Conservation (phyloP, 2,888 invertebrate genomes). For the Acheta domesticus region DNA sequence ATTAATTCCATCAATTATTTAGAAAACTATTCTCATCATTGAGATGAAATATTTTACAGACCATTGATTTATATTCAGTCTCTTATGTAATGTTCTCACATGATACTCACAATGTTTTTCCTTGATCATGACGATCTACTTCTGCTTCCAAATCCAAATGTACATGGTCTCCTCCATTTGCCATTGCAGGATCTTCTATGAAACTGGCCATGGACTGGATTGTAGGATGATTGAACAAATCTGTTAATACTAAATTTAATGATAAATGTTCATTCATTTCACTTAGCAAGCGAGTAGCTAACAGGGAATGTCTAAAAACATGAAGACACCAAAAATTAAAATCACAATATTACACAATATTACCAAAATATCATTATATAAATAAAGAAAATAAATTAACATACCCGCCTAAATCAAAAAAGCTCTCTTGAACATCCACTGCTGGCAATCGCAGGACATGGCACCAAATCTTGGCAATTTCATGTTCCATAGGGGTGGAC, state of each 20-base stretch:
- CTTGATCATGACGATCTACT: constrained; percentile 34
- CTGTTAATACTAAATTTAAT: constrained; percentile 33
- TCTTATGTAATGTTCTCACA: neutral
- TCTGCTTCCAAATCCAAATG: constrained; percentile 32
- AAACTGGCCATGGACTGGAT: constrained; percentile 37
- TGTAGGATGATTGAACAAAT: constrained; percentile 39
- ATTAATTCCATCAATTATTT: neutral
- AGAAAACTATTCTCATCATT: neutral
- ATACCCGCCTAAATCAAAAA: constrained; percentile 42
- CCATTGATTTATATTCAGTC: no score
- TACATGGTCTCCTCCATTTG: neutral
- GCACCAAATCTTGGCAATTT: constrained; percentile 39
- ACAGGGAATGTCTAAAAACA: constrained; percentile 39
- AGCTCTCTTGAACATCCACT: constrained; percentile 41
- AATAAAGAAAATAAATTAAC: neutral
- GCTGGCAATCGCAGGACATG: constrained; percentile 37
- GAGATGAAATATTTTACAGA: neutral
- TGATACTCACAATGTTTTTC: constrained; percentile 32
- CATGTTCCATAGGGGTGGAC: constrained; percentile 37
- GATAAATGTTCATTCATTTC: constrained; percentile 39
- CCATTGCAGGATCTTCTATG: constrained; percentile 33
- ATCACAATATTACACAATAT: no score
- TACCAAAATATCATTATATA: neutral
- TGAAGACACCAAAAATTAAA: neutral
- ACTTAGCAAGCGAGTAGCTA: constrained; percentile 39